Evolutionary conservation across 1,140 invertebrate genomes (phyloP).

Genomic region (Drosophila punjabiensis): DNA sequence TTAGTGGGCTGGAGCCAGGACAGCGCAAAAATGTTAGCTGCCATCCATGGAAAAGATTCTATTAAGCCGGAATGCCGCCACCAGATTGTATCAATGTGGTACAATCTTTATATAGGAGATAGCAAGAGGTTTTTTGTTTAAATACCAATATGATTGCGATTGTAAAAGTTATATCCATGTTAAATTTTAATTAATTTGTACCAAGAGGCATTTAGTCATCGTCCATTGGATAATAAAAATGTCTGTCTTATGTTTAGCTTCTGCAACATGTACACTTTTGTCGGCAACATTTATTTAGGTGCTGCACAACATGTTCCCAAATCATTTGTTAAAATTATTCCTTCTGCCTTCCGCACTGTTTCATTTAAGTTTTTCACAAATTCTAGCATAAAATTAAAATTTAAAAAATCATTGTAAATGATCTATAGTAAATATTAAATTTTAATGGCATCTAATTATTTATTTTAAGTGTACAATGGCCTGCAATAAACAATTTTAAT

Average conservation of each 20-base stretch:
- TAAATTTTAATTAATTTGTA: too few species aligned
- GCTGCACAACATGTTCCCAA: too few species aligned
- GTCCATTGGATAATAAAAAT: background rate
- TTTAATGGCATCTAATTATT: background rate
- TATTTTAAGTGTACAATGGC: too few species aligned
- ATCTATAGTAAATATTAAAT: too few species aligned
- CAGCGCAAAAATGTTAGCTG: conserved; percentile 37
- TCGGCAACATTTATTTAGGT: background rate
- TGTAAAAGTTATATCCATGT: background rate
- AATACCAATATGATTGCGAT: background rate
- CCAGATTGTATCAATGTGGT: conserved; percentile 9
- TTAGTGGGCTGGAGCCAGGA: conserved; percentile 31
- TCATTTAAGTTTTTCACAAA: too few species aligned
- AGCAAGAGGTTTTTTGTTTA: background rate
- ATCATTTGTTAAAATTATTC: too few species aligned
- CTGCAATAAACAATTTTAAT: too few species aligned
- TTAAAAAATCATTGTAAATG: too few species aligned
- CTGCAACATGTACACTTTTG: too few species aligned
- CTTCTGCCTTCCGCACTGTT: too few species aligned
- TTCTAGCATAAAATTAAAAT: too few species aligned
- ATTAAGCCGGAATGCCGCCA: conserved; percentile 10
- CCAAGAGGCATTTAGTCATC: too few species aligned
- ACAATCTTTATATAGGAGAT: background rate
- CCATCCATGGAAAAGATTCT: conserved; percentile 19
- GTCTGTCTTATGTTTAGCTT: background rate